Evolutionary conservation across 2,113 vertebrate species (phyloP).

Genomic region (Saccopteryx bilineata): DNA sequence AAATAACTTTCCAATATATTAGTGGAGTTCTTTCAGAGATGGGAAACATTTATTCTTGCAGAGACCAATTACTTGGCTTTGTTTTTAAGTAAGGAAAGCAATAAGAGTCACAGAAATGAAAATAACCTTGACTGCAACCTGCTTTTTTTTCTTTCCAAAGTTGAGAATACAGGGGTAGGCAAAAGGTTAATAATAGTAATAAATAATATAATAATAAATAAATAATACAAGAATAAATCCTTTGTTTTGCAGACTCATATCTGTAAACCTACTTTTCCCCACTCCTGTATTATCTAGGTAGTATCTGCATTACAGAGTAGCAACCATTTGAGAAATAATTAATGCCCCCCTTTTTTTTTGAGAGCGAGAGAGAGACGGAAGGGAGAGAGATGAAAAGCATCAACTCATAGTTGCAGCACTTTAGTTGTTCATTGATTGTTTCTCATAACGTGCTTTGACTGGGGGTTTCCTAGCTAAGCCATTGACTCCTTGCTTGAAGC

Average conservation of each 20-base stretch:
- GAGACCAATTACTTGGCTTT: constrained; percentile 36
- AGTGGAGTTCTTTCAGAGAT: constrained; percentile 22
- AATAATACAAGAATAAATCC: not conserved
- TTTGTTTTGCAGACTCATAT: not conserved
- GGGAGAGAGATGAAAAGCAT: too few species aligned
- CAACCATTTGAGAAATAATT: constrained; percentile 9
- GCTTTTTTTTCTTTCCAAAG: not conserved
- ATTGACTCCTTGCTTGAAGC: too few species aligned
- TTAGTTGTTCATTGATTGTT: too few species aligned
- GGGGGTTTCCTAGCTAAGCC: too few species aligned
- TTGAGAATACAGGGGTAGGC: constrained; percentile 7
- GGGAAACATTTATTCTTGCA: not conserved
- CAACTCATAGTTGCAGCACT: too few species aligned
- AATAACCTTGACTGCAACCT: not conserved
- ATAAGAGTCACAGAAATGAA: constrained; percentile 49
- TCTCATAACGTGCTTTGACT: too few species aligned
- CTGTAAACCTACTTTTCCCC: not conserved
- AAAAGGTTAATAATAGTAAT: not conserved
- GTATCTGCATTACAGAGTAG: not conserved
- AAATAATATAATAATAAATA: too few species aligned
- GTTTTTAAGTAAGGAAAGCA: constrained; percentile 50
- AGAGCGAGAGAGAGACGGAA: too few species aligned
- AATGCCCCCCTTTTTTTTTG: not conserved
- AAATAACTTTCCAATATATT: constrained; percentile 3
- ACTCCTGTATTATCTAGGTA: not conserved